Evolutionary conservation across 2,113 vertebrate species (phyloP), one percentile per base, ranked within the genome.

Genomic region (Herpailurus yagouaroundi): DNA sequence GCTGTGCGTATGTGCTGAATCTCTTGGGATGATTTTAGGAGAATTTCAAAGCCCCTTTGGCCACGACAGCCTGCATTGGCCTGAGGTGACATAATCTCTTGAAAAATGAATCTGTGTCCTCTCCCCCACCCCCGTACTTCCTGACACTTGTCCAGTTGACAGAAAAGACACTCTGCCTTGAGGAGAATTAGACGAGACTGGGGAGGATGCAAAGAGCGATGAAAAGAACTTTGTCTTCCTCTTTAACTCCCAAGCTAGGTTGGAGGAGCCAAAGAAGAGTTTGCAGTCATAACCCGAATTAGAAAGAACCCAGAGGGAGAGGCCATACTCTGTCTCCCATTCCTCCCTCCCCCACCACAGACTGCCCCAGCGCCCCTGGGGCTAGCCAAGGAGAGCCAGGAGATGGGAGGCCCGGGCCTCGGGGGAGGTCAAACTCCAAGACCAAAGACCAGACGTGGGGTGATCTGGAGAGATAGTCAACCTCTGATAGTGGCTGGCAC

Each of bases 41-140:
- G 38, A 6, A 64, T 45, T 63, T 97, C 81, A 84, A 80, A 74
- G 68, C 48, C 55, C 76, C 81, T 63, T 87, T 73, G 96, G 55
- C 82, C 9, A 0, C 29, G 45, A 57, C 21, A 9, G 79, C 38
- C 33, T 21, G 0, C 29, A 6, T 14, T 64, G 55, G 79, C 52
- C 71, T 29, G 60, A 66, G 50, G 79, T 77, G 83, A 90, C n/a
- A 74, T 73, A 18, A 41, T 85, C 60, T 94, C 76, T 31, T 66
- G 23, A 55, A 91, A 89, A 77, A 33, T 77, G 69, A 23, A 36
- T 41, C 86, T 60, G n/a, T 33, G 81, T 91, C 80, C 52, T 68
- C 36, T 25, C 19, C 45, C 9, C 36, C 19, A 52, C 16, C 33
- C 38, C 27, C 0, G 0, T 16, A 4, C 41, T 83, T 91, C 52